Base-by-base conservation (phyloP, 64 coral and sea anemone species). In the Actinia equina region DNA sequence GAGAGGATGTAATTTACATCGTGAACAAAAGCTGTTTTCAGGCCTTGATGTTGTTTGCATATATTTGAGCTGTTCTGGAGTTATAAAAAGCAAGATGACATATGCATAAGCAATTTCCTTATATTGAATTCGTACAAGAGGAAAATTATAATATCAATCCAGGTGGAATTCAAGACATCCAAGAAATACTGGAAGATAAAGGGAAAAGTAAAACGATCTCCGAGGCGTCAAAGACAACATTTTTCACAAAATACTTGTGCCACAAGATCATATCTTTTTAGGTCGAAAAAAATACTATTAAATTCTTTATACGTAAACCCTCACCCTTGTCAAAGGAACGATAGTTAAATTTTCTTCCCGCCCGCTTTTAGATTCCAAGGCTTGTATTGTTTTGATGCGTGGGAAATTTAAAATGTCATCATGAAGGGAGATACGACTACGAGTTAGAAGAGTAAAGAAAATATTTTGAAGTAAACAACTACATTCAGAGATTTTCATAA, bases 391-490 rank as follows among this genome's bases (percentile, higher is more conserved):
- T 80, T 80, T 80, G 78, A 42, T 79, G 88, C 92, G 94, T 93
- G 94, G 94, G 94, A 96, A 96, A 96, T 96, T 96, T 92, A 93
- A 96, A 96, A 93, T 93, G 69, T 90, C 88, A 88, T 54, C 19
- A 60, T 22, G 15, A 67, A 19, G 52, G 22, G 37, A 5, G 30
- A 58, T 82, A 65, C 57, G 52, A 45, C 77, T 16, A 81, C 43
- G 79, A 91, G 43, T 41, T 85, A 91, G 85, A 78, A 17, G 43
- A 23, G 42, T 41, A 52, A 25, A 79, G 59, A 43, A 67, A 86
- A 91, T 58, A 62, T 76, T 62, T 42, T 23, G 15, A 57, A 15
- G 17, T 23, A 51, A 54, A 79, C 45, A 51, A 2, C 59, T 78
- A 27, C 45, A 25, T 16, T 86, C 84, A 83, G 14, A 77, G 63